phyloP scores from a whole-genome alignment of 2,888 invertebrate species.

The Ischnus inquisitorius region DNA sequence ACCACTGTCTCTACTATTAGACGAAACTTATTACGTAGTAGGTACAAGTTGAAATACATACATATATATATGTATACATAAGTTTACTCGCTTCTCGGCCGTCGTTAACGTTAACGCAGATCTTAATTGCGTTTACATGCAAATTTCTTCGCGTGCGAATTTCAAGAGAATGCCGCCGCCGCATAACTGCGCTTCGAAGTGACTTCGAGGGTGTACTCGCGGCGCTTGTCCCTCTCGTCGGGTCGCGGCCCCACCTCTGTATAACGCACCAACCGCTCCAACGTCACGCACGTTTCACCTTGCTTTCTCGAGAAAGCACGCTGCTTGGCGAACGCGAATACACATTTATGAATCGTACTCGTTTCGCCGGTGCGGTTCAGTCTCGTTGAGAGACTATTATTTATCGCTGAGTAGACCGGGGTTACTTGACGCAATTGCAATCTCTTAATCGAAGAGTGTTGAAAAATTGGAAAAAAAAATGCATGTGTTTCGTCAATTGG shows the following conservation, averaged over 20 bases:
- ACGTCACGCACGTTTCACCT: constrained; percentile 54
- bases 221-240: constrained; percentile 20
- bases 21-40: constrained; percentile 35
- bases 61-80: constrained; percentile 38
- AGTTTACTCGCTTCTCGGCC: constrained; percentile 54
- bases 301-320: constrained; percentile 31
- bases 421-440: too few relatives aligned
- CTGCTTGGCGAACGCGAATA: background rate
- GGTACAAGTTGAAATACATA: constrained; percentile 13
- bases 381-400: background rate
- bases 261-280: background rate
- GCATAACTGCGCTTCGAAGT: constrained; percentile 67
- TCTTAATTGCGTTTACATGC: constrained; percentile 81
- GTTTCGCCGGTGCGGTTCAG: background rate
- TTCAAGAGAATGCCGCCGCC: constrained; percentile 42
- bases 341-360: constrained; percentile 6
- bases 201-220: constrained; percentile 27
- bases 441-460: too few relatives aligned
- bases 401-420: background rate
- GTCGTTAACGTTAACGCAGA: constrained; percentile 73
- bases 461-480: too few relatives aligned
- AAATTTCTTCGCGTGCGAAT: constrained; percentile 74
- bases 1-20: constrained; percentile 9
- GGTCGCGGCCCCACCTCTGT: constrained; percentile 45
- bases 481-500: too few relatives aligned